Conservation (phyloP, 2,888 invertebrate species). For the Caenorhabditis becei region DNA sequence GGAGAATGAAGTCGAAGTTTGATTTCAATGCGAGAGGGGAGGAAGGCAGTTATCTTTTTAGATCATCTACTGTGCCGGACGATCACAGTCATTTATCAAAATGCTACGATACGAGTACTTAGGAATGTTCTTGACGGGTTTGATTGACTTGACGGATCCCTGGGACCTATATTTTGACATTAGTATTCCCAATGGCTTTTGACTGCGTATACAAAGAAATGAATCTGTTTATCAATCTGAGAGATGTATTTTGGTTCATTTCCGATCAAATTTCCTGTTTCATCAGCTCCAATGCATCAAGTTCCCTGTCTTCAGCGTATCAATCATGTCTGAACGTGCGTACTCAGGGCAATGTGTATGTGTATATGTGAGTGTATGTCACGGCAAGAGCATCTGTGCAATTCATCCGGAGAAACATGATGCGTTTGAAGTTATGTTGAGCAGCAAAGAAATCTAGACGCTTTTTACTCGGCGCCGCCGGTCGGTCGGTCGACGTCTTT, state of each 20-base stretch:
- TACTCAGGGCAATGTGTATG: slow-evolving; percentile 15
- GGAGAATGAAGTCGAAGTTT: neutral
- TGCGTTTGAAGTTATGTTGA: slow-evolving; percentile 54
- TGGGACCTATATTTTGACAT: too few relatives aligned
- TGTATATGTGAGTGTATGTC: slow-evolving; percentile 12
- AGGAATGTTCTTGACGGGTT: slow-evolving; percentile 7
- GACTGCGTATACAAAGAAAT: too few relatives aligned
- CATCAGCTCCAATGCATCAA: neutral
- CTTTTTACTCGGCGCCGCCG: slow-evolving; percentile 37
- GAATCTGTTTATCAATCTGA: too few relatives aligned
- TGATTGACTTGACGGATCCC: neutral
- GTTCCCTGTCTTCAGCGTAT: slow-evolving; percentile 2
- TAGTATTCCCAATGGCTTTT: too few relatives aligned
- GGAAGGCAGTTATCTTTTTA: slow-evolving; percentile 37
- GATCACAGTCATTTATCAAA: slow-evolving; percentile 47
- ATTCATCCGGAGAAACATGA: slow-evolving; percentile 52
- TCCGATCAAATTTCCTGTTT: slow-evolving; percentile 45
- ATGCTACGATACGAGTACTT: neutral
- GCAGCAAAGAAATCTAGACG: slow-evolving; percentile 35
- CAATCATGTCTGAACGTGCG: slow-evolving; percentile 50
- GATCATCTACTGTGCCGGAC: slow-evolving; percentile 32
- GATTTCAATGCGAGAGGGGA: neutral
- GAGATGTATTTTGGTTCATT: neutral
- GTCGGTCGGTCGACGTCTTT: neutral
- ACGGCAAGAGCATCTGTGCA: slow-evolving; percentile 51